Evolutionary conservation across 2,113 vertebrate species (phyloP).

Genomic region (Dinomys branickii): DNA sequence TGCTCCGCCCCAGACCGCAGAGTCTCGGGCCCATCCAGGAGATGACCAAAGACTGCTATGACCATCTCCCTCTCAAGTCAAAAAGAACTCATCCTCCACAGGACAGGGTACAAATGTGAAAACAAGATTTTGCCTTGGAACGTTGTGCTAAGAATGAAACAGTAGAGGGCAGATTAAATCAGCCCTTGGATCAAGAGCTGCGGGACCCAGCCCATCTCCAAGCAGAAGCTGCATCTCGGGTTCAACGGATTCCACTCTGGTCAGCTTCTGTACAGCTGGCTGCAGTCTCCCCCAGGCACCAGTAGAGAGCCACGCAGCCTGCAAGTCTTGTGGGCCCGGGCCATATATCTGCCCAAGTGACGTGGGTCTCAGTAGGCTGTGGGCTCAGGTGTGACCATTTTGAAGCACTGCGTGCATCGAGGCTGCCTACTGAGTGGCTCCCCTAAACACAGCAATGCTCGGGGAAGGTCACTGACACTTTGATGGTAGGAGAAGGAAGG

Average conservation of each 20-base stretch:
- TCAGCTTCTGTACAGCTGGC: no score
- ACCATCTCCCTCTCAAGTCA: neutral
- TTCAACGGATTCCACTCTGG: neutral
- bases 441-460: neutral
- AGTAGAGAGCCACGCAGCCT: neutral
- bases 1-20: neutral
- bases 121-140: neutral
- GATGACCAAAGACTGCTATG: neutral
- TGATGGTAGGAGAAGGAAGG: neutral
- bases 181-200: neutral
- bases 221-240: neutral
- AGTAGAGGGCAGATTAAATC: no score
- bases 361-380: neutral
- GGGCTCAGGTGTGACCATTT: neutral
- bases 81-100: neutral
- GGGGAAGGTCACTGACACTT: neutral
- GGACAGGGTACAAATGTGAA: neutral
- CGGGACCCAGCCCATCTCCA: neutral
- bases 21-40: neutral
- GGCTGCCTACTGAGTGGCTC: neutral
- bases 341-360: accelerated
- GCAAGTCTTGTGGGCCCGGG: accelerated
- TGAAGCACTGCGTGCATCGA: accelerated
- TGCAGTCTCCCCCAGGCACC: neutral
- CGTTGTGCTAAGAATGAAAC: neutral